Base-by-base conservation (phyloP, 2,113 vertebrate genomes). In the Gallinago media region DNA sequence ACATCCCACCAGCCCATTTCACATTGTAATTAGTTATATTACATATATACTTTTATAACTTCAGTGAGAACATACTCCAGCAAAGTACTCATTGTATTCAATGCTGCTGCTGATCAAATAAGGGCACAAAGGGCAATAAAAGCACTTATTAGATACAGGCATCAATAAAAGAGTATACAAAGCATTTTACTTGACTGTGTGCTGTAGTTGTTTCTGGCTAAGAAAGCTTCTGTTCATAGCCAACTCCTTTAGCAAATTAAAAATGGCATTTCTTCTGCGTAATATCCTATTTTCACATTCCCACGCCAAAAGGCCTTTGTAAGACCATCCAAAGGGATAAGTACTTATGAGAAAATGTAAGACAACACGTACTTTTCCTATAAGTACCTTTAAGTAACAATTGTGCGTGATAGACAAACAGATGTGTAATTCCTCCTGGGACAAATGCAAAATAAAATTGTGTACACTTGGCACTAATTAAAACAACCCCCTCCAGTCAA, bases 391-490 rank as follows among this genome's bases (percentile, higher is more conserved):
- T 32, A 21, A 68, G 12, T 12, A 67, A 81, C 13, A 73, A 5
- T 0, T 19, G 40, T 8, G 49, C 6, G 1, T 12, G 47, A 67
- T 0, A 79, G 34, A 59, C 49, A 73, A 58, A 50, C 26, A 44
- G 58, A 61, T 80, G 77, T 56, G 54, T 34, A 81, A 94, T 67
- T 63, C 47, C 81, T 58, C 18, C 16, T 71, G 15, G 78, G 54
- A 86, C 8, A 82, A 80, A 68, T 18, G 27, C 34, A 84, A 61
- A 96, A 77, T 68, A 34, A 96, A 88, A 83, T 56, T 14, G 34
- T 21, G 26, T 32, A 68, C n/a, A 74, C 59, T 34, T 67, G 85
- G 77, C 66, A 95, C n/a, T 70, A 46, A 63, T 89, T 36, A 88
- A 72, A 89, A 85, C 76, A 94, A 31, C n/a, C 74, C 40, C 34